phyloP scores from a whole-genome alignment of 2,797 vertebrate species.

The Lemur catta region DNA sequence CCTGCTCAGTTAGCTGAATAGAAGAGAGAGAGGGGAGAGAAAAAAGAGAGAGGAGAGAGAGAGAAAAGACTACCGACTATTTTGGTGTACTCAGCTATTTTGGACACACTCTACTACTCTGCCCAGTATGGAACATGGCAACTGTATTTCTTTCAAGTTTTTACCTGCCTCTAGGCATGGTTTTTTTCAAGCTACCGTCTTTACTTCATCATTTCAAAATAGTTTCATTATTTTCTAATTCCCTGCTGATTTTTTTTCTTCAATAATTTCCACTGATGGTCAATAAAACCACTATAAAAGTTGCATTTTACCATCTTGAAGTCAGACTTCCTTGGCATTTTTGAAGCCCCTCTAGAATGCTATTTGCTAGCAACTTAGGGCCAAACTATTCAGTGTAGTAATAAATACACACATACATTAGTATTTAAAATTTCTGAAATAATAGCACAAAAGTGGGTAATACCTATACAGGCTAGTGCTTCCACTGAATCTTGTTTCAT shows the following conservation, averaged over 20 bases:
- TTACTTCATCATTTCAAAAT: conserved; percentile 6
- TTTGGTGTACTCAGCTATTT: neutral
- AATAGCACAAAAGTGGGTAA: neutral
- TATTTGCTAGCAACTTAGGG: neutral
- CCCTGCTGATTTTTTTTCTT: neutral
- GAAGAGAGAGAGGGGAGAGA: neutral
- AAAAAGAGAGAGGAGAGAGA: neutral
- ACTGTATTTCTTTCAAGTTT: neutral
- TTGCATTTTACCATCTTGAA: neutral
- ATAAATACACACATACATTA: neutral
- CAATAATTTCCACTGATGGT: neutral
- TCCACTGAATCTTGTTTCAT: neutral
- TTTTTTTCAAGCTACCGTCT: neutral
- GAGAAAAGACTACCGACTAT: neutral
- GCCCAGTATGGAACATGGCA: accelerated
- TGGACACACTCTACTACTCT: too few species aligned
- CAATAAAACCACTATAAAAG: neutral
- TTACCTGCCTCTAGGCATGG: neutral
- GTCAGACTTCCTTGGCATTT: neutral
- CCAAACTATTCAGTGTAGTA: neutral
- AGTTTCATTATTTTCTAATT: neutral
- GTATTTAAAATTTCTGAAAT: neutral
- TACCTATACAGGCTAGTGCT: neutral
- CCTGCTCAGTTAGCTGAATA: neutral
- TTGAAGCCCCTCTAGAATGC: neutral